Percentiles rank a stretch among this genome's conserved stretches.
These are phyloP conservation scores for Barnardius zonarius DNA, from an alignment of 2,113 vertebrate species.

Conservation along the genomic window DNA sequence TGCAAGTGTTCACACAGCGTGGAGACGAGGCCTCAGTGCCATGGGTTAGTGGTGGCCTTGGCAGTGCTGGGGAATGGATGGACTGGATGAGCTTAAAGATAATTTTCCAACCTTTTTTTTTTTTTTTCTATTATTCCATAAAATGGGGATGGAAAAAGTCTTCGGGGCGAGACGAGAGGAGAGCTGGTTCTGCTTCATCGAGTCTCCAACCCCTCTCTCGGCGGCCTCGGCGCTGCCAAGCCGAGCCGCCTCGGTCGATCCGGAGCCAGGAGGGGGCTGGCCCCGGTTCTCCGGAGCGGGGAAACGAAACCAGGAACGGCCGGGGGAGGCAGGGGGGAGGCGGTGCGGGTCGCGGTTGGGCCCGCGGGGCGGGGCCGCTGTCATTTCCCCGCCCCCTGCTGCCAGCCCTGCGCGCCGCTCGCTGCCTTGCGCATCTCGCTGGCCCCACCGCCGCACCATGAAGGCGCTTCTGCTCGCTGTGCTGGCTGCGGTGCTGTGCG, in stretches of 20 bases:
- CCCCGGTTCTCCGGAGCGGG: not conserved
- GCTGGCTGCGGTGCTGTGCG: conserved; percentile 49
- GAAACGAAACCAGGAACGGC: not conserved
- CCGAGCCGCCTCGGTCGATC: rapidly evolving
- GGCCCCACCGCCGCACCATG: not conserved
- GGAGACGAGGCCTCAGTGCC: not conserved
- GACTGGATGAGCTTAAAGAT: not conserved
- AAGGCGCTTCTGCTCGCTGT: conserved; percentile 27
- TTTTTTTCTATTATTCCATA: not conserved
- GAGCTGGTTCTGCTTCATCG: not conserved
- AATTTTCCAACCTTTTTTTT: not conserved
- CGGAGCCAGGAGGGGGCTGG: too few relatives aligned
- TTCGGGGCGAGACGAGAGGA: not conserved
- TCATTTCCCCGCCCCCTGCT: not conserved
- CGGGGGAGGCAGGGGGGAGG: not conserved
- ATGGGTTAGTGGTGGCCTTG: not conserved
- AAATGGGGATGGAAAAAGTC: not conserved
- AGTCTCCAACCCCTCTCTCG: rapidly evolving
- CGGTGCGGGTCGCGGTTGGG: not conserved
- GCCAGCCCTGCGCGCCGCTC: not conserved
- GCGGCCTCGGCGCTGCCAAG: rapidly evolving
- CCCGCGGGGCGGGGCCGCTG: not conserved
- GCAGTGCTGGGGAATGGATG: not conserved
- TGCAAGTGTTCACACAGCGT: too few relatives aligned
- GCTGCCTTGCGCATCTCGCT: not conserved